These are phyloP conservation scores for Anolis carolinensis DNA, from an alignment of 2,113 vertebrate genomes.

Conservation along the genomic window DNA sequence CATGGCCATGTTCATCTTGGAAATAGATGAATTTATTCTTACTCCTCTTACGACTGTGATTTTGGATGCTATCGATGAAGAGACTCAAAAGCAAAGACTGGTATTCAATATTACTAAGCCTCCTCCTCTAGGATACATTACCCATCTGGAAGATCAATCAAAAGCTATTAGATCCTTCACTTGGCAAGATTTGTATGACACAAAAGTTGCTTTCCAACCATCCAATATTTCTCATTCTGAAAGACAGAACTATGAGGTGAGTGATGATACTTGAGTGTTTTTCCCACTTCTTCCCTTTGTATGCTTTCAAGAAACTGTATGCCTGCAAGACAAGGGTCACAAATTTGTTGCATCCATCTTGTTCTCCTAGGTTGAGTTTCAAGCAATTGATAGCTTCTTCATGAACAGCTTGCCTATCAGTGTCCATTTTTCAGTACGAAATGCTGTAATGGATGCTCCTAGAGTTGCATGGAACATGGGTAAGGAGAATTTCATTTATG, in stretches of 20 bases:
- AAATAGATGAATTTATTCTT: conserved; percentile 81
- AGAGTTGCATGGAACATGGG: conserved; percentile 78
- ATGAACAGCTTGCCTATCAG: conserved; percentile 65
- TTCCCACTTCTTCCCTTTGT: conserved; percentile 23
- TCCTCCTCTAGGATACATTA: conserved; percentile 67
- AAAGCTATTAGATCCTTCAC: conserved; percentile 73
- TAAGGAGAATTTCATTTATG: conserved; percentile 43
- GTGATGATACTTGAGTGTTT: conserved; percentile 45
- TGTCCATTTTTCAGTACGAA: conserved; percentile 79
- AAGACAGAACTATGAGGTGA: conserved; percentile 81
- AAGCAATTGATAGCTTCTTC: conserved; percentile 77
- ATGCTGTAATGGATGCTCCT: conserved; percentile 72
- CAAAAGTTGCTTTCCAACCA: conserved; percentile 83
- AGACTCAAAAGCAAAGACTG: conserved; percentile 68
- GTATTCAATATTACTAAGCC: conserved; percentile 67
- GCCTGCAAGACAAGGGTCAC: background rate
- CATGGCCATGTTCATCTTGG: conserved; percentile 76
- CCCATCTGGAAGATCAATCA: conserved; percentile 73
- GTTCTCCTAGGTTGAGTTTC: conserved; percentile 78
- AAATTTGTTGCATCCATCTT: conserved; percentile 54
- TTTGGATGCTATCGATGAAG: conserved; percentile 73
- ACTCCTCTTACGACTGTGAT: conserved; percentile 64
- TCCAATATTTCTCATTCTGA: conserved; percentile 70
- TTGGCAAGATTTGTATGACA: conserved; percentile 75
- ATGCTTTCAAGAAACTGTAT: conserved; percentile 46